Evolutionary conservation across 53 echinoderm and acorn worm species (phyloP).

Genomic region (Mesocentrotus franciscanus): DNA sequence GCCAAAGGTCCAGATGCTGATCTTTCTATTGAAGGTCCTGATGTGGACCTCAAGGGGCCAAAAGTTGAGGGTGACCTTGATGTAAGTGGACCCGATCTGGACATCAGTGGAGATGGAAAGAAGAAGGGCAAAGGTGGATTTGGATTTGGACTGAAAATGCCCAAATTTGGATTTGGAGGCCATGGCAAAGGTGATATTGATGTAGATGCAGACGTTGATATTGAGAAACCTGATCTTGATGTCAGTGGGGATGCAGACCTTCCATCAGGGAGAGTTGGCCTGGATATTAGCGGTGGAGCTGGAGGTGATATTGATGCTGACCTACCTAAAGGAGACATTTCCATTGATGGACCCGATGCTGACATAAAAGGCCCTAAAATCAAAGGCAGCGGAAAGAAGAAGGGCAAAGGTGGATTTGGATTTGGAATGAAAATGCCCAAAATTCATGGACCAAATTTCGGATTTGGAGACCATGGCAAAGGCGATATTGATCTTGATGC

Average conservation of each 20-base stretch:
- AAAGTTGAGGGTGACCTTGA: slow-evolving; percentile 34
- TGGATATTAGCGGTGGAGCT: slow-evolving; percentile 41
- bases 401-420: slow-evolving; percentile 65
- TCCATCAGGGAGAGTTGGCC: slow-evolving; percentile 58
- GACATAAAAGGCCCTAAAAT: slow-evolving; percentile 26
- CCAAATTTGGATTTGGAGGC: slow-evolving; percentile 64
- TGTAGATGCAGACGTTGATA: slow-evolving; percentile 58
- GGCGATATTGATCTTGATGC: slow-evolving; percentile 43
- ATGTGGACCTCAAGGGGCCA: neutral
- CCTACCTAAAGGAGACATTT: slow-evolving; percentile 61
- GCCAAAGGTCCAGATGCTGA: slow-evolving; percentile 46
- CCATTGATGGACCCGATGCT: slow-evolving; percentile 39
- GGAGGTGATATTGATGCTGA: slow-evolving; percentile 26
- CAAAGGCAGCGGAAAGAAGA: slow-evolving; percentile 27
- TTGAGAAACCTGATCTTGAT: slow-evolving; percentile 47
- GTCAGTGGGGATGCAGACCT: slow-evolving; percentile 55
- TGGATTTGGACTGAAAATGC: slow-evolving; percentile 12
- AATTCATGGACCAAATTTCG: slow-evolving; percentile 68
- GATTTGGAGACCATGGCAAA: neutral
- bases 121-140: slow-evolving; percentile 44
- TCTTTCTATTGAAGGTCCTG: no score
- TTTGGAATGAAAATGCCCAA: slow-evolving; percentile 66
- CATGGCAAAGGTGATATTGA: slow-evolving; percentile 66
- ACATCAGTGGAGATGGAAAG: slow-evolving; percentile 28
- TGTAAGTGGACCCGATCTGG: slow-evolving; percentile 55